Conservation (phyloP, 2,888 invertebrate species). For the Capitulum mitella region DNA sequence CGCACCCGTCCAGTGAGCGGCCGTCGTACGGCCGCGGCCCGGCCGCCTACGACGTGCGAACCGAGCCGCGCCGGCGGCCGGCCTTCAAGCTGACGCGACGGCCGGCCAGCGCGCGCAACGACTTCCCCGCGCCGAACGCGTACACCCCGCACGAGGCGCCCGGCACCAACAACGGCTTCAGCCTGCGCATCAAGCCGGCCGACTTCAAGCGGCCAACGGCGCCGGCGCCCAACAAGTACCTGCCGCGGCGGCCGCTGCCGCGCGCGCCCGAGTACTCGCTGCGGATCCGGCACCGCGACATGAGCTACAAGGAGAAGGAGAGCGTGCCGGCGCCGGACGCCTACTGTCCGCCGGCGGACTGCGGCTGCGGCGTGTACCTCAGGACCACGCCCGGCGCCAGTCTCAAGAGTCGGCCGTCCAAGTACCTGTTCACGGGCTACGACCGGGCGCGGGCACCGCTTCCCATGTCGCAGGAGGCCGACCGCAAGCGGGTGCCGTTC, state of each 20-base stretch:
- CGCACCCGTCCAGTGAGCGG: background rate
- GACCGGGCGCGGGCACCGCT: background rate
- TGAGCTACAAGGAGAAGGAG: background rate
- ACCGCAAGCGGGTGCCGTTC: background rate
- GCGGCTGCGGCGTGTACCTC: background rate
- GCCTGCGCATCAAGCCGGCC: background rate
- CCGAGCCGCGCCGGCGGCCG: background rate
- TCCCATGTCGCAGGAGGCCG: background rate
- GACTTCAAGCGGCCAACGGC: background rate
- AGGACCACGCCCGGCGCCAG: background rate
- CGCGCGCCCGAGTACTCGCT: background rate
- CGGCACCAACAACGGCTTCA: slow-evolving; percentile 2
- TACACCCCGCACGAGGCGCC: background rate
- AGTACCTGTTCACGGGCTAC: background rate
- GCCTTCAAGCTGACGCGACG: background rate
- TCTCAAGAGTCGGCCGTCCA: background rate
- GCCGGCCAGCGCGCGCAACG: background rate
- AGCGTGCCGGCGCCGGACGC: slow-evolving; percentile 9
- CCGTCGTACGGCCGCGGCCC: background rate
- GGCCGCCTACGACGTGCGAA: background rate
- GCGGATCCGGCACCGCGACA: background rate
- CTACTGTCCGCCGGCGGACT: background rate
- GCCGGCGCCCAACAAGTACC: slow-evolving; percentile 6
- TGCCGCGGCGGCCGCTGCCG: background rate
- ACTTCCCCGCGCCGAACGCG: background rate